Conservation (phyloP, 2,888 invertebrate genomes). For the Hyles lineata region DNA sequence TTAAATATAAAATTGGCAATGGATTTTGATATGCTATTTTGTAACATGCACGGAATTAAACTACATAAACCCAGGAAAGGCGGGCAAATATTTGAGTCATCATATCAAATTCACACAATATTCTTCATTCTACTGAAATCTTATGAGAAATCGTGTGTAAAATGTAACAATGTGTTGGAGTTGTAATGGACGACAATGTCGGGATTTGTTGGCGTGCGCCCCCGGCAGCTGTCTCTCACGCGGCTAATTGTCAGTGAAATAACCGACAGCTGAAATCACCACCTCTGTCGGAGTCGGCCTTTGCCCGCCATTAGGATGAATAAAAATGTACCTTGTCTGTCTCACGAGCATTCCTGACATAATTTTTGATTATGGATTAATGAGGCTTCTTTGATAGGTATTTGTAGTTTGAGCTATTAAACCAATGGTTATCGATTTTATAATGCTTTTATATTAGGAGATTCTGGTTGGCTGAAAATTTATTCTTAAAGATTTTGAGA, state of each 20-base stretch:
- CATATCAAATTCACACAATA: no score
- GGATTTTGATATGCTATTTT: no score
- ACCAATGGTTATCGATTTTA: no score
- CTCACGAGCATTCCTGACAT: constrained; percentile 57
- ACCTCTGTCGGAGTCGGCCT: constrained; percentile 56
- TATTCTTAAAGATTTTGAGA: no score
- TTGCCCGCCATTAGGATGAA: constrained; percentile 54
- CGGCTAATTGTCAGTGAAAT: constrained; percentile 71
- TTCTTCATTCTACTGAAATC: not conserved
- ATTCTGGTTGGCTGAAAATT: no score
- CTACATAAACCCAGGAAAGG: no score
- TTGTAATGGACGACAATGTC: constrained; percentile 26
- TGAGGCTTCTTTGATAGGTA: not conserved
- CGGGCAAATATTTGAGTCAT: no score
- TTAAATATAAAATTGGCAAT: no score
- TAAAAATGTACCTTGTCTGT: constrained; percentile 42
- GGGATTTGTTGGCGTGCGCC: constrained; percentile 31
- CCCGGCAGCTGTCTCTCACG: constrained; percentile 65
- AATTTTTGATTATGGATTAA: not conserved
- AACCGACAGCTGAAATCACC: constrained; percentile 63
- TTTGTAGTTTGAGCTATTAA: no score
- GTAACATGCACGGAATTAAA: no score
- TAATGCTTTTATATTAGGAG: no score
- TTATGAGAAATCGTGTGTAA: not conserved
- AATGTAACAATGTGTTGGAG: constrained; percentile 30